These are phyloP conservation scores for Phallusia fumigata DNA, from an alignment of 23 tunicate species.

Conservation along the genomic window DNA sequence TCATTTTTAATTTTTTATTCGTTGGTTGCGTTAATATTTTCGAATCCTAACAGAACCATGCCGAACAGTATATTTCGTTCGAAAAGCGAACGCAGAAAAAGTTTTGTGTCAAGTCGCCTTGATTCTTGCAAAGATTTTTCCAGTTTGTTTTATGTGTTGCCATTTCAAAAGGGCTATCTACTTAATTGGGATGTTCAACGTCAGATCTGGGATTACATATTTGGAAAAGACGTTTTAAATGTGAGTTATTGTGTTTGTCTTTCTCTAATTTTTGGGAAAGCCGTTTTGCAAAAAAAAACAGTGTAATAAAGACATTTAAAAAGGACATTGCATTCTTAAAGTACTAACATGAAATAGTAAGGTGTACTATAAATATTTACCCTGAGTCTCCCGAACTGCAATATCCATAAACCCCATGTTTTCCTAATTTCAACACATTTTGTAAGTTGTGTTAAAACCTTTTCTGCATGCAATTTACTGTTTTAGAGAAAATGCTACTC, in stretches of 20 bases:
- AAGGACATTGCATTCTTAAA: too few species aligned
- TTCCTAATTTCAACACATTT: too few species aligned
- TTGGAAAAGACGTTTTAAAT: conserved; percentile 86
- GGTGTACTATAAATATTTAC: too few species aligned
- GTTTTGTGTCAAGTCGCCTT: conserved; percentile 67
- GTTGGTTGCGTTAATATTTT: background rate
- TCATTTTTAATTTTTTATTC: background rate
- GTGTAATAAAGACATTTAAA: too few species aligned
- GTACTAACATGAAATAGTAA: too few species aligned
- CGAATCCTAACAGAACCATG: conserved; percentile 34
- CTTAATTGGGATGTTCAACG: conserved; percentile 94
- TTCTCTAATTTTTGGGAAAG: background rate
- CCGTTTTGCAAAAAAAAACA: too few species aligned
- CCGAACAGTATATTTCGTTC: conserved; percentile 87
- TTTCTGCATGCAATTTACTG: too few species aligned
- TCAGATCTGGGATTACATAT: conserved; percentile 85
- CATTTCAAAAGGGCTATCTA: conserved; percentile 92
- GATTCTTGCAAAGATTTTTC: conserved; percentile 86
- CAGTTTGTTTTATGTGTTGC: conserved; percentile 75
- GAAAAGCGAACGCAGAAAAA: conserved; percentile 75
- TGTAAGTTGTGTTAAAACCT: too few species aligned
- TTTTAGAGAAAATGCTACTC: too few species aligned
- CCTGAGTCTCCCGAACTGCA: too few species aligned
- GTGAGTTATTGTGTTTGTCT: conserved; percentile 27
- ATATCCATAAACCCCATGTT: too few species aligned